phyloP scores from a whole-genome alignment of 2,113 vertebrate genomes.

The Paracanthobrama guichenoti region DNA sequence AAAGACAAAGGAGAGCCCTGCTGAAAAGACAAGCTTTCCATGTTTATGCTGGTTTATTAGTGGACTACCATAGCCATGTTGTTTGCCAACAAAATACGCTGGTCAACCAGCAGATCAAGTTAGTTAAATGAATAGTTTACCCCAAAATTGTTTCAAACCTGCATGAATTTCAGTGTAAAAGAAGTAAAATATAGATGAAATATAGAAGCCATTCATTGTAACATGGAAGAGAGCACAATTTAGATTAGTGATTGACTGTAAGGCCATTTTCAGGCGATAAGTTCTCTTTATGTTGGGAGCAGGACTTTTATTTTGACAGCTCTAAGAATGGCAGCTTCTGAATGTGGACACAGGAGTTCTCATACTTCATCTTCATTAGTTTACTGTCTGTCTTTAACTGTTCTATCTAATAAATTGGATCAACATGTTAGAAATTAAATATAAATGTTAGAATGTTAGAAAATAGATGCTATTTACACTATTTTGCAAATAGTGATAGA shows the following conservation, averaged over 20 bases:
- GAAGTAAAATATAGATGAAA: not conserved
- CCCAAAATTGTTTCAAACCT: not conserved
- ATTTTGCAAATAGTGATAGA: no score
- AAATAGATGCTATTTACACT: no score
- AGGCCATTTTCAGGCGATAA: not conserved
- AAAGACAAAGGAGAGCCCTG: not conserved
- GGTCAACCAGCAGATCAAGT: not conserved
- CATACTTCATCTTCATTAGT: not conserved
- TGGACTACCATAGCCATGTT: not conserved
- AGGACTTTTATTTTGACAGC: no score
- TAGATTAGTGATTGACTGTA: not conserved
- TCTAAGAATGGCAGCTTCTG: no score
- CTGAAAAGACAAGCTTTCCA: not conserved
- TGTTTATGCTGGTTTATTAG: not conserved
- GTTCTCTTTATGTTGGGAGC: not conserved
- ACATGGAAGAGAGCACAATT: not conserved
- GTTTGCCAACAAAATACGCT: not conserved
- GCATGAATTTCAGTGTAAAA: not conserved
- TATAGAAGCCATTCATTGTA: not conserved
- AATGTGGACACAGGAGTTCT: no score
- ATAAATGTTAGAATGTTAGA: no score
- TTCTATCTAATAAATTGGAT: no score
- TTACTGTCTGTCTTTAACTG: no score
- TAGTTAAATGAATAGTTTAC: not conserved
- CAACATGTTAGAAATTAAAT: no score